These are phyloP conservation scores for Alca torda DNA, from an alignment of 2,797 vertebrate genomes.

Conservation along the genomic window DNA sequence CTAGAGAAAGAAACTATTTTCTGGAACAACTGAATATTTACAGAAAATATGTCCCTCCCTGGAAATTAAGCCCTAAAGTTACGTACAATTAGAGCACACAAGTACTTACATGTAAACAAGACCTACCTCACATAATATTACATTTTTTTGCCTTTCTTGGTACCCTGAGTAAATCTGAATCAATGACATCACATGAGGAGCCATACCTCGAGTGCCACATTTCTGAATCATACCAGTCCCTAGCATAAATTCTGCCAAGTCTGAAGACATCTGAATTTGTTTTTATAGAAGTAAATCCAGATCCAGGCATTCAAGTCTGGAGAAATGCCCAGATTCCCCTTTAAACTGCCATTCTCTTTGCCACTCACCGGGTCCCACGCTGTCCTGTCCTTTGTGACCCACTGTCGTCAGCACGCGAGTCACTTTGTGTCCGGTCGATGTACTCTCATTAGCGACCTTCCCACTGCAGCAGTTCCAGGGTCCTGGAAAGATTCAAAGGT, in stretches of 20 bases:
- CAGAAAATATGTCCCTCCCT: not conserved
- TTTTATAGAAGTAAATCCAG: not conserved
- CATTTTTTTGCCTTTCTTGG: not conserved
- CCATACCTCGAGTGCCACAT: not conserved
- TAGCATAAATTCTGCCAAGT: not conserved
- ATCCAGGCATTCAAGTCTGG: not conserved
- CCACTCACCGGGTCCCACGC: fast-evolving
- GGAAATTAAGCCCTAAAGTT: not conserved
- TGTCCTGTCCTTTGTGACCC: fast-evolving
- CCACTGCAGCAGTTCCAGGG: not conserved
- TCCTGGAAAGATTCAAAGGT: not conserved
- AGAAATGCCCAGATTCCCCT: not conserved
- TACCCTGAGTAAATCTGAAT: not conserved
- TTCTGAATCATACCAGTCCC: not conserved
- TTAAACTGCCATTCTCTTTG: not conserved
- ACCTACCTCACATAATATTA: not conserved
- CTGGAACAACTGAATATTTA: not conserved
- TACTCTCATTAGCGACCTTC: not conserved
- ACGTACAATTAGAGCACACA: not conserved
- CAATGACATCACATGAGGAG: not conserved
- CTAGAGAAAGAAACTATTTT: not conserved
- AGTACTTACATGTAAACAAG: not conserved
- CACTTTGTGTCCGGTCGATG: not conserved
- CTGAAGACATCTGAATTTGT: not conserved
- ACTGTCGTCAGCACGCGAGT: not conserved